Percentiles rank a stretch among this genome's conserved stretches.
Conservation (phyloP, 2,113 vertebrate species). For the Alouatta palliata region DNA sequence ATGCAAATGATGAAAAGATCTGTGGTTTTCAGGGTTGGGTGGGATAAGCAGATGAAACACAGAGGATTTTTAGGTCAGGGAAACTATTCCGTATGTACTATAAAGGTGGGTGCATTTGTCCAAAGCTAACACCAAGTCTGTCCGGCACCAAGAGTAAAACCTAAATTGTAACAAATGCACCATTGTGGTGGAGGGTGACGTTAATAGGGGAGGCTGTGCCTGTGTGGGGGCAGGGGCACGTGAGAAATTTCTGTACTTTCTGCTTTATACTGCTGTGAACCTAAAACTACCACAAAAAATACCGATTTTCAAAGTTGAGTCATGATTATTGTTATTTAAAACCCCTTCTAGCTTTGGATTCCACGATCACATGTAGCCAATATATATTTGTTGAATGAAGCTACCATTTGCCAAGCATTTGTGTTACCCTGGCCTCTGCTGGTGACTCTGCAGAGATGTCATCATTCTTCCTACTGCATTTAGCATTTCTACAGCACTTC, state of each 20-base stretch:
- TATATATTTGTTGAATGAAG: background rate
- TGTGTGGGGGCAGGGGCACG: fast-evolving
- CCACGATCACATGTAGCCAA: background rate
- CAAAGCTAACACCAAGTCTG: background rate
- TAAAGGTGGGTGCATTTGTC: too few relatives aligned
- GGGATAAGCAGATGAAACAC: fast-evolving
- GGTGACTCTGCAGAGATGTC: background rate
- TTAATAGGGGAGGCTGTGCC: too few relatives aligned
- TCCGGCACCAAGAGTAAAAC: background rate
- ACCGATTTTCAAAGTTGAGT: background rate
- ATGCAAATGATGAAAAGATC: background rate
- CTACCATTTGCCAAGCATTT: background rate
- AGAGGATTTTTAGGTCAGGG: background rate
- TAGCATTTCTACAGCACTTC: background rate
- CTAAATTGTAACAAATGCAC: fast-evolving
- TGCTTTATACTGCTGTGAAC: background rate
- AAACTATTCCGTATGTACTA: background rate
- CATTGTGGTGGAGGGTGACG: background rate
- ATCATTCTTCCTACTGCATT: background rate
- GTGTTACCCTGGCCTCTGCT: constrained; percentile 9
- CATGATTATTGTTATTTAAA: background rate
- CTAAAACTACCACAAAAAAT: background rate
- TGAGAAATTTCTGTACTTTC: background rate
- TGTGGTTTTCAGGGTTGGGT: fast-evolving
- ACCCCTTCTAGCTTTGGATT: background rate